phyloP scores from a whole-genome alignment of 2,113 vertebrate genomes.

The Elaphurus davidianus region DNA sequence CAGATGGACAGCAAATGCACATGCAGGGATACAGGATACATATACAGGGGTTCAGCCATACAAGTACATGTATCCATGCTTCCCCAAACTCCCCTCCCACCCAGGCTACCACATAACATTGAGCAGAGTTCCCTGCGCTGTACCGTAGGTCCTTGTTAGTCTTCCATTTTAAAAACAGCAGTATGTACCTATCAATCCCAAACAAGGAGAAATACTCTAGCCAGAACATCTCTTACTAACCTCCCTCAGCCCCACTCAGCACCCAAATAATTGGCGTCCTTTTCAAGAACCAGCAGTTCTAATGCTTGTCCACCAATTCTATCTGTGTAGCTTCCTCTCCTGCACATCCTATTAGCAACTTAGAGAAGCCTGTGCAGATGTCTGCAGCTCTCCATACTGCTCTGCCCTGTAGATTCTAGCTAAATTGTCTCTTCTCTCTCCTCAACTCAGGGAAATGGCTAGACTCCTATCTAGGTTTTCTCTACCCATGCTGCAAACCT shows the following conservation, averaged over 20 bases:
- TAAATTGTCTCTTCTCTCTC: not conserved
- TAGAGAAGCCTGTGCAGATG: not conserved
- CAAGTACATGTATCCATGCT: not conserved
- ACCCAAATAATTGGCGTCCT: not conserved
- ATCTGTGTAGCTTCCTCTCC: not conserved
- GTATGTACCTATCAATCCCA: not conserved
- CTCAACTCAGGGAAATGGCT: not conserved
- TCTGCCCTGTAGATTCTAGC: not conserved
- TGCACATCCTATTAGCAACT: not conserved
- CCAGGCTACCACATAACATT: not conserved
- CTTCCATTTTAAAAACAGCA: not conserved
- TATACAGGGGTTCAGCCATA: not conserved
- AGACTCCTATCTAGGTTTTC: not conserved
- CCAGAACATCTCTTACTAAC: not conserved
- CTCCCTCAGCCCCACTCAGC: too few relatives aligned
- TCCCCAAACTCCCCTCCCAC: not conserved
- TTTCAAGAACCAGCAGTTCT: not conserved
- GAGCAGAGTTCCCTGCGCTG: not conserved
- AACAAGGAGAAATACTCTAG: not conserved
- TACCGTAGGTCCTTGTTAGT: not conserved
- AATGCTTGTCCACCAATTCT: not conserved
- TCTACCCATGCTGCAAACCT: not conserved
- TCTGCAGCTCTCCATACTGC: not conserved
- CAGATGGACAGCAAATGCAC: not conserved
- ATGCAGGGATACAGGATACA: not conserved